Evolutionary conservation across 2,113 vertebrate species (phyloP).

Genomic region (Eclectus roratus): DNA sequence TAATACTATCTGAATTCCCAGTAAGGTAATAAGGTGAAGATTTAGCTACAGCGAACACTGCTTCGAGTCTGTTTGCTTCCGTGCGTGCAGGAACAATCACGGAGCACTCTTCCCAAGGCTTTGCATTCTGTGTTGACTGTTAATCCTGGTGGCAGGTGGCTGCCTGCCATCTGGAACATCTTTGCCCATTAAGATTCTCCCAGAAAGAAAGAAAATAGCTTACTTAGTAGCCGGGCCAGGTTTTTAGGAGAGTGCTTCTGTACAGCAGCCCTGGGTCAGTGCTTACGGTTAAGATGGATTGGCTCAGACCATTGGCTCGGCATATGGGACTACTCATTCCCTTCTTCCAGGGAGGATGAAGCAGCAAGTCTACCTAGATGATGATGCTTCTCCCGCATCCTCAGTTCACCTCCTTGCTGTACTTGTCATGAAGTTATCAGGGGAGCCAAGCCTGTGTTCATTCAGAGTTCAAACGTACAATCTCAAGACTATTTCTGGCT

Average conservation of each 20-base stretch:
- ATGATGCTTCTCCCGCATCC: not conserved
- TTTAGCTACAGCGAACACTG: not conserved
- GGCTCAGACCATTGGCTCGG: not conserved
- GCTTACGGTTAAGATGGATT: not conserved
- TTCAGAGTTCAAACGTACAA: not conserved
- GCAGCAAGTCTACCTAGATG: not conserved
- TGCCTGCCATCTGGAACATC: conserved; percentile 53
- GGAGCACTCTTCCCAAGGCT: not conserved
- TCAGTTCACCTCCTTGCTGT: conserved; percentile 2
- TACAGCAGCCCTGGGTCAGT: not conserved
- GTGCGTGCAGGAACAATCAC: not conserved
- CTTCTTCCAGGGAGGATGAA: not conserved
- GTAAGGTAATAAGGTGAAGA: conserved; percentile 50
- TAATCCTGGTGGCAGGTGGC: conserved; percentile 51
- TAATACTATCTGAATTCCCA: conserved; percentile 57
- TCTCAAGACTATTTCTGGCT: not conserved
- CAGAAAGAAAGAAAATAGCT: conserved; percentile 48
- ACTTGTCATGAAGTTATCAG: not conserved
- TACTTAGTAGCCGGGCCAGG: conserved; percentile 21
- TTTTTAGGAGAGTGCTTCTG: conserved; percentile 40
- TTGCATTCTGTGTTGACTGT: not conserved
- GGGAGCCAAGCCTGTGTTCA: not conserved
- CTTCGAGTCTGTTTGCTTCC: not conserved
- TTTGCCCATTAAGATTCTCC: conserved; percentile 38
- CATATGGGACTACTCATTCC: not conserved